These are phyloP conservation scores for Lethrus apterus DNA, from an alignment of 1,140 invertebrate species.

Conservation along the genomic window DNA sequence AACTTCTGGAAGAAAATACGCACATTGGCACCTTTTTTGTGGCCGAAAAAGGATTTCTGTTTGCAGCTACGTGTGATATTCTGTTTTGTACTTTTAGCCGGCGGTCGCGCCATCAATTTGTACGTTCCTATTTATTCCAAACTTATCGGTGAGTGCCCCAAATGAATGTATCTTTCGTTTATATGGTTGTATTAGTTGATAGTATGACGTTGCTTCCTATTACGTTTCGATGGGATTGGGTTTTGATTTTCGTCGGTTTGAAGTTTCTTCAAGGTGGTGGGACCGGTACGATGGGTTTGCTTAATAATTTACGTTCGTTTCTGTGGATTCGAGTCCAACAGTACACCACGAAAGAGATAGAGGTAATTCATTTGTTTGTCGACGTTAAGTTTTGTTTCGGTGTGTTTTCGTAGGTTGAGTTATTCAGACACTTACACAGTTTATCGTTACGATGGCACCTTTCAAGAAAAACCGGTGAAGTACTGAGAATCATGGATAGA, in stretches of 20 bases:
- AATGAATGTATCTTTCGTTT: constrained; percentile 5
- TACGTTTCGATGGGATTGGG: constrained; percentile 78
- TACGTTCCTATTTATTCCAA: constrained; percentile 92
- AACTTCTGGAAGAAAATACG: constrained; percentile 68
- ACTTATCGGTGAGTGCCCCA: constrained; percentile 57
- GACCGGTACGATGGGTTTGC: constrained; percentile 81
- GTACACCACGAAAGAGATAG: constrained; percentile 86
- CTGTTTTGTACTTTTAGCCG: constrained; percentile 70
- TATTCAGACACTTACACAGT: constrained; percentile 81
- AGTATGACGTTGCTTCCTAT: constrained; percentile 53
- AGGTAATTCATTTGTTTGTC: constrained; percentile 47
- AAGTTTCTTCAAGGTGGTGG: constrained; percentile 92
- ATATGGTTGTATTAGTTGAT: constrained; percentile 56
- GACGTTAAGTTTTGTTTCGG: no score
- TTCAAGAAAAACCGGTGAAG: constrained; percentile 89
- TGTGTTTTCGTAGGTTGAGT: constrained; percentile 59
- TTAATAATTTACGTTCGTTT: constrained; percentile 86
- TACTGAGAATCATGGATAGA: constrained; percentile 87
- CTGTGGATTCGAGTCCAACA: constrained; percentile 94
- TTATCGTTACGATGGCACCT: constrained; percentile 87
- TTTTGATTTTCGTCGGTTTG: constrained; percentile 77
- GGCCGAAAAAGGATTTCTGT: constrained; percentile 74
- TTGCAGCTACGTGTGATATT: constrained; percentile 79
- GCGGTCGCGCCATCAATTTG: constrained; percentile 84
- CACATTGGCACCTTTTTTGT: constrained; percentile 82